Percentiles rank a stretch among this genome's conserved stretches.
Conservation (phyloP, 2,888 invertebrate species). For the Listrodromus nycthemerus region DNA sequence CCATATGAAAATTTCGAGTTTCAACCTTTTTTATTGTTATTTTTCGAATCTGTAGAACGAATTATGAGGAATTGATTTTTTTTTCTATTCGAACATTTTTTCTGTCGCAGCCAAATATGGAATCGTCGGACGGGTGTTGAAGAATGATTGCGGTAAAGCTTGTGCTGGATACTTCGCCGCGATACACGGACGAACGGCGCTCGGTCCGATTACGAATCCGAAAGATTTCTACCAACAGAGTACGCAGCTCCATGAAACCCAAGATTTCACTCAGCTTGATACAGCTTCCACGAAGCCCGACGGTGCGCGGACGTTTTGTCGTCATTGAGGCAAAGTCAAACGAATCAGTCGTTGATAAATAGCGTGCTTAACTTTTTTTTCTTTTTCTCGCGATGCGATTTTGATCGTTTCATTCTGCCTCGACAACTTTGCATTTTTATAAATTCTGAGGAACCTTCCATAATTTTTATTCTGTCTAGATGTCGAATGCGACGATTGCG, state of each 20-base stretch:
- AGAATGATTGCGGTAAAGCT: constrained; percentile 92
- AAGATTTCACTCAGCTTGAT: background rate
- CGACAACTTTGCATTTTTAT: background rate
- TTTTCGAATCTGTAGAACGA: background rate
- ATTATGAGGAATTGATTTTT: background rate
- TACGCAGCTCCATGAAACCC: background rate
- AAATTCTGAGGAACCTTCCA: background rate
- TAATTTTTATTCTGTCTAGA: background rate
- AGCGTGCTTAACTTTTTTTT: too few relatives aligned
- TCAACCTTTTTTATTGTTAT: too few relatives aligned
- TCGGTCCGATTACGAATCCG: constrained; percentile 87
- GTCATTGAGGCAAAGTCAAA: background rate
- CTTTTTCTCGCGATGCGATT: background rate
- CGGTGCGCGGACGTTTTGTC: background rate
- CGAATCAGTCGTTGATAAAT: background rate
- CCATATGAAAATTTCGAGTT: too few relatives aligned
- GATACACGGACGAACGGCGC: constrained; percentile 87
- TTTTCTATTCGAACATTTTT: background rate
- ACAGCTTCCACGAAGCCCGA: background rate
- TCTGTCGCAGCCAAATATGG: constrained; percentile 85
- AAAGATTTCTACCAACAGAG: constrained; percentile 68
- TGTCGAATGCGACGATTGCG: background rate
- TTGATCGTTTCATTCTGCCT: too few relatives aligned
- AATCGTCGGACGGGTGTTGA: constrained; percentile 71
- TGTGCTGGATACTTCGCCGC: constrained; percentile 94